Base-by-base conservation (phyloP, 2,113 vertebrate species). In the Notechis scutatus region DNA sequence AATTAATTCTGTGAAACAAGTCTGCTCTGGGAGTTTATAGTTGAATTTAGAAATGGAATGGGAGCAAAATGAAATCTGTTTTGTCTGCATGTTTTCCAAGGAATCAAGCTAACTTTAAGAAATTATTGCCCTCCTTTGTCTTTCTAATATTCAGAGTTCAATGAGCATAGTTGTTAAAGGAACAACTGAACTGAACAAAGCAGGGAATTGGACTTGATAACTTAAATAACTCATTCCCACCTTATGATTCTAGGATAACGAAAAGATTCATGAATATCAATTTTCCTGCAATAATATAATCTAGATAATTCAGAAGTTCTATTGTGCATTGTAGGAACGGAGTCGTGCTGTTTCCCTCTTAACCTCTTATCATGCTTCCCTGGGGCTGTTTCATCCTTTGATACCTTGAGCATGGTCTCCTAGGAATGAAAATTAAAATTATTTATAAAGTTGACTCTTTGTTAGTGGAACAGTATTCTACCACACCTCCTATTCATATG, bases 1-100 rank as follows among this genome's bases (percentile, higher is more conserved):
- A 95, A 95, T 96, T 96, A 96, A 96, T 96, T 97, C 96, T 96
- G 96, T 96, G 93, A 95, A 93, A 94, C 89, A 94, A 95, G 94
- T 95, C 92, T 96, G 92, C 90, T 94, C 91, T 93, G 91, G 96
- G 90, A 92, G 74, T 87, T 91, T 95, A 94, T 92, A 94, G 96
- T 96, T 94, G 95, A 95, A 95, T 93, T 85, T 14, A 93, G 52
- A 93, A 93, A 95, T 87, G 56, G 92, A 93, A 95, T 96, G 94
- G 42, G 92, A 91, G 94, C 94, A 94, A 91, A 93, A n/a, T 52
- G 42, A 93, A 88, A 95, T 69, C 85, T 64, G 87, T 90, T 96
- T 95, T 92, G 94, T 85, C 89, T 95, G 93, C 93, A 92, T 94
- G 86, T 90, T 89, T 81, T 5, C 0, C 85, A 93, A 85, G 21